These are phyloP conservation scores for Vanacampus margaritifer DNA, from an alignment of 2,113 vertebrate species.

Conservation along the genomic window DNA sequence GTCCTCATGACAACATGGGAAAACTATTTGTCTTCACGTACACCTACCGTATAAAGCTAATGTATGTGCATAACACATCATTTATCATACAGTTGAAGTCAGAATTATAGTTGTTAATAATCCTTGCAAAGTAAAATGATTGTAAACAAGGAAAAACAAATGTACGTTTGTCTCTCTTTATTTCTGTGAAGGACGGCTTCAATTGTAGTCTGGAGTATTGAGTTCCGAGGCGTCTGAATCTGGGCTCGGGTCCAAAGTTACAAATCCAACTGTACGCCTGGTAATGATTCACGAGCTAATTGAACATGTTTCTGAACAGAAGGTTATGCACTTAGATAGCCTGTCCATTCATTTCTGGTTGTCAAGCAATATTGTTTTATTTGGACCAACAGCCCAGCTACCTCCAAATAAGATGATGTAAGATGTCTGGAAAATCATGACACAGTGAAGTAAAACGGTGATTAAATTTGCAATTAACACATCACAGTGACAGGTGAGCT, in stretches of 20 bases:
- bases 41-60: neutral
- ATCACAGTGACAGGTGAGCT: neutral
- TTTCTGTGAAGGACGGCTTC: neutral
- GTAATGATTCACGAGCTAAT: constrained; percentile 37
- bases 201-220: neutral
- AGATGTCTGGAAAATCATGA: constrained; percentile 7
- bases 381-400: neutral
- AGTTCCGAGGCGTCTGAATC: constrained; percentile 18
- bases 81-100: neutral
- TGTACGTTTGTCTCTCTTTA: neutral
- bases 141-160: neutral
- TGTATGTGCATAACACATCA: neutral
- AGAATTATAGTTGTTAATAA: neutral
- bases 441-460: neutral
- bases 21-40: neutral
- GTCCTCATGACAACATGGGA: neutral
- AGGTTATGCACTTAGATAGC: constrained; percentile 25
- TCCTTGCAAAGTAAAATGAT: neutral
- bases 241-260: constrained; percentile 30
- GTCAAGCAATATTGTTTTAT: neutral
- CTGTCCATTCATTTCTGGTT: constrained; percentile 20
- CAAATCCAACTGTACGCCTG: constrained; percentile 26
- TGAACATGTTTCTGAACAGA: constrained; percentile 33
- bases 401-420: neutral
- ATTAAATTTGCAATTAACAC: constrained; percentile 3